Evolutionary conservation across 2,113 vertebrate genomes (phyloP).

Genomic region (Coptodon rendalli): DNA sequence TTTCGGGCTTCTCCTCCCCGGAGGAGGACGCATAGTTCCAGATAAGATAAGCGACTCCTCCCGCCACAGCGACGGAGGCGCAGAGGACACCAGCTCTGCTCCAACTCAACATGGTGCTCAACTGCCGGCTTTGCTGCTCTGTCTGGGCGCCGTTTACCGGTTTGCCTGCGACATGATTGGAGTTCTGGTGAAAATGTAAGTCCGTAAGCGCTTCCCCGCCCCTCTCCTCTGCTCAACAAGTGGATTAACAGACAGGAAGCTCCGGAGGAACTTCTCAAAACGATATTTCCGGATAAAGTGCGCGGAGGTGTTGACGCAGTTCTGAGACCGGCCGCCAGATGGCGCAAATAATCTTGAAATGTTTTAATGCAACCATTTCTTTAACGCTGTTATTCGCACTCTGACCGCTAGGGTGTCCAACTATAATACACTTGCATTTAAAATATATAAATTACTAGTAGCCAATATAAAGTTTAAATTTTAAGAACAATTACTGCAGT

Average conservation of each 20-base stretch:
- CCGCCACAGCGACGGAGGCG: slow-evolving; percentile 55
- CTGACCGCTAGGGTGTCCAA: not conserved
- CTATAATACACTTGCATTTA: not conserved
- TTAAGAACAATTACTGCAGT: not conserved
- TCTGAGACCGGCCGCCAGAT: not conserved
- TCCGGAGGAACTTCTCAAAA: not conserved
- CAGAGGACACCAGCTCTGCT: slow-evolving; percentile 51
- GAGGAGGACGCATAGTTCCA: slow-evolving; percentile 53
- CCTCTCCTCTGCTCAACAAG: slow-evolving; percentile 43
- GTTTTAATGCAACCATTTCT: not conserved
- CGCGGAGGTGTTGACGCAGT: not conserved
- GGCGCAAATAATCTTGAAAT: not conserved
- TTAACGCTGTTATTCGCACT: not conserved
- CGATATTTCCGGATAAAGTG: slow-evolving; percentile 35
- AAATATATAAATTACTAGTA: not conserved
- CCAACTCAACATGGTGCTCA: slow-evolving; percentile 53
- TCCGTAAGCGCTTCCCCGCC: not conserved
- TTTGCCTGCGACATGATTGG: not conserved
- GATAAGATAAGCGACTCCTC: slow-evolving; percentile 58
- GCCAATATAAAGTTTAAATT: not conserved
- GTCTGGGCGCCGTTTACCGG: not conserved
- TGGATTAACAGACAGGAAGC: slow-evolving; percentile 58
- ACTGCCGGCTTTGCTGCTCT: not conserved
- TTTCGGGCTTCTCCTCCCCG: not conserved
- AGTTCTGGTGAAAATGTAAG: not conserved